phyloP scores from a whole-genome alignment of 2,113 vertebrate genomes.

The Upupa epops region DNA sequence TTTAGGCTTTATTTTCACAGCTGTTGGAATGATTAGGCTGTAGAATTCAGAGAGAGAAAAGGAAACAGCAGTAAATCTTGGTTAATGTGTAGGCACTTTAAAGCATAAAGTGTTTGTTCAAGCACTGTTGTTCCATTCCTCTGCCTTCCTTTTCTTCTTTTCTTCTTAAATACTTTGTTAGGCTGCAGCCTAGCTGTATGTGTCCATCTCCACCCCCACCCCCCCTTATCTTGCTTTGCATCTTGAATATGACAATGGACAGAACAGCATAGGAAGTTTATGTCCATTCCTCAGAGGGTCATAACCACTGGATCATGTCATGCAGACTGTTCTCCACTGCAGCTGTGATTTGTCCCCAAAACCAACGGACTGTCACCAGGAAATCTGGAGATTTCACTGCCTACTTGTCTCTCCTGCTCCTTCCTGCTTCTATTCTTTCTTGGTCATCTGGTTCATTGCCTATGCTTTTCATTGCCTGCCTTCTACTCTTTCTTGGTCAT shows the following conservation, averaged over 20 bases:
- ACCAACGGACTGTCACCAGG: background rate
- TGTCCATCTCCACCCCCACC: background rate
- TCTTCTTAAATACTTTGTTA: background rate
- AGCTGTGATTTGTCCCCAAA: background rate
- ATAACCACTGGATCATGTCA: background rate
- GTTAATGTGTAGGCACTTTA: slow-evolving; percentile 27
- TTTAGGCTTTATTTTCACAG: slow-evolving; percentile 50
- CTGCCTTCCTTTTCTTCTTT: background rate
- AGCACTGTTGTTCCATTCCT: background rate
- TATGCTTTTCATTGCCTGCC: background rate
- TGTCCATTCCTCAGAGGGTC: background rate
- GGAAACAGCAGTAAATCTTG: slow-evolving; percentile 53
- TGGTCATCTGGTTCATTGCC: background rate
- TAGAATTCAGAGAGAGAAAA: slow-evolving; percentile 9
- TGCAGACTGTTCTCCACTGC: background rate
- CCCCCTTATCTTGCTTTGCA: slow-evolving; percentile 15
- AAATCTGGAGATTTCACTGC: background rate
- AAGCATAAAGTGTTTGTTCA: slow-evolving; percentile 24
- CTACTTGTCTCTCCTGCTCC: too few species aligned
- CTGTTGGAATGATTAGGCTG: slow-evolving; percentile 50
- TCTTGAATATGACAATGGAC: background rate
- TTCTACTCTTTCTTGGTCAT: too few species aligned
- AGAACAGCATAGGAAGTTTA: background rate
- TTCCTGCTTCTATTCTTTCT: background rate
- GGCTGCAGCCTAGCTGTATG: background rate